Percentiles rank a stretch among this genome's conserved stretches.
Evolutionary conservation across 35 echinoderm and acorn worm species (phyloP).

Genomic region (Apostichopus parvimensis): DNA sequence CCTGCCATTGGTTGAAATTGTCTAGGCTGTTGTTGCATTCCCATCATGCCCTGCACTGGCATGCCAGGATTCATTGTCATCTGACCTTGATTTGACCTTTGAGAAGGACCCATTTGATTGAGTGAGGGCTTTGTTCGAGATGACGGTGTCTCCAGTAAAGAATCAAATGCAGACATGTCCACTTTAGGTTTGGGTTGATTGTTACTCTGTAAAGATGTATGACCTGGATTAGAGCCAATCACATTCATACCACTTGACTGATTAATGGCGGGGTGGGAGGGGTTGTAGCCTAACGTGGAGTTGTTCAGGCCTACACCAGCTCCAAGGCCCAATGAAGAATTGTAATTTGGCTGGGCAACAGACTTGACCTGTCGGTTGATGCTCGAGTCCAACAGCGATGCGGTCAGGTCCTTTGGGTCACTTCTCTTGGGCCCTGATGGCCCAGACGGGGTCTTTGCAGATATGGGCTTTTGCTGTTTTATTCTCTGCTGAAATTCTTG

Average conservation of each 20-base stretch:
- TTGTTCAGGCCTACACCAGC: background rate
- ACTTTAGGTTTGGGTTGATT: constrained; percentile 55
- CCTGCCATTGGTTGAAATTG: constrained; percentile 15
- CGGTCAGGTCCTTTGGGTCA: constrained; percentile 65
- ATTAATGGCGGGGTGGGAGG: constrained; percentile 6
- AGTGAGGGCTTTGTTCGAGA: constrained; percentile 65
- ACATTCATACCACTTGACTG: background rate
- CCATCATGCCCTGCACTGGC: constrained; percentile 25
- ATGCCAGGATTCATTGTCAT: constrained; percentile 4
- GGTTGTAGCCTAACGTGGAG: background rate
- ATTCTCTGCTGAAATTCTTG: constrained; percentile 91
- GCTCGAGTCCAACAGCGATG: constrained; percentile 63
- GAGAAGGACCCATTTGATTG: constrained; percentile 69
- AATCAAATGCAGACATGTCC: constrained; percentile 89
- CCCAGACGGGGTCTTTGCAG: constrained; percentile 1
- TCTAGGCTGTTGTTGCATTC: constrained; percentile 3
- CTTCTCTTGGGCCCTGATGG: constrained; percentile 42
- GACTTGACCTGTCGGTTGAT: constrained; percentile 6
- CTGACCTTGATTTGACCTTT: constrained; percentile 14
- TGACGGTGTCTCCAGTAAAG: constrained; percentile 65
- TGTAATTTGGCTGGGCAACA: constrained; percentile 32
- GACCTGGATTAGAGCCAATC: background rate
- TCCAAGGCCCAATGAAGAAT: background rate
- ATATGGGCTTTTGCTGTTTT: constrained; percentile 77
- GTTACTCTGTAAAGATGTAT: background rate